Percentiles rank a stretch among this genome's conserved stretches.
Evolutionary conservation across 2,888 invertebrate genomes (phyloP).

Genomic region (Oxyscelio sp.): DNA sequence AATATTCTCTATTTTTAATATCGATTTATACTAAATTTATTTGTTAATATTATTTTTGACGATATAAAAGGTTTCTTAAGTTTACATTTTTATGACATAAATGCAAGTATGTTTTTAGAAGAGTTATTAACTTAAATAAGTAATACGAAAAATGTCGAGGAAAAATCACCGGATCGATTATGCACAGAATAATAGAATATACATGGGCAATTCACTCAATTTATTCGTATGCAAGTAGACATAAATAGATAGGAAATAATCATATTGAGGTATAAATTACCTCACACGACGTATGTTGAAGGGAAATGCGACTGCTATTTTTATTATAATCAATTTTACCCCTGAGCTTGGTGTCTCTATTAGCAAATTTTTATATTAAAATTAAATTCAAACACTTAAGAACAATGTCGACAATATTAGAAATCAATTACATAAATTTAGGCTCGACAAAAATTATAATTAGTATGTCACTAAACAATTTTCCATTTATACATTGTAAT

Average conservation of each 20-base stretch:
- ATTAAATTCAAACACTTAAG: neutral
- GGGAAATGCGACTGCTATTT: neutral
- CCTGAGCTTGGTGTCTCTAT: neutral
- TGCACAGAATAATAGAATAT: conserved; percentile 5
- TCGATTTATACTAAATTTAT: too few species aligned
- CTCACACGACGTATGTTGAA: too few species aligned
- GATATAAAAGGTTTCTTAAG: too few species aligned
- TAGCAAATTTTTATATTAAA: neutral
- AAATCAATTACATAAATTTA: too few species aligned
- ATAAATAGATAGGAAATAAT: neutral
- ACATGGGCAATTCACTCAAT: conserved; percentile 3
- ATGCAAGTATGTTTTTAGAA: neutral
- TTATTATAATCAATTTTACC: neutral
- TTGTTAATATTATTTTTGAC: too few species aligned
- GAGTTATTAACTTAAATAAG: conserved; percentile 3
- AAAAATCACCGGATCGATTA: neutral
- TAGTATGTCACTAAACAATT: too few species aligned
- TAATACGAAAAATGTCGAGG: neutral
- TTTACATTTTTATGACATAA: too few species aligned
- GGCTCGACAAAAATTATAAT: too few species aligned
- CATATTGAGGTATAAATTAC: too few species aligned
- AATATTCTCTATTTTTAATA: too few species aligned
- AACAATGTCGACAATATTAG: too few species aligned
- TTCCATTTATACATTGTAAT: too few species aligned
- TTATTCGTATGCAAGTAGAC: neutral